Percentiles rank a stretch among this genome's conserved stretches.
phyloP scores from a whole-genome alignment of 2,113 vertebrate genomes.

The Rhinopomastus cyanomelas region DNA sequence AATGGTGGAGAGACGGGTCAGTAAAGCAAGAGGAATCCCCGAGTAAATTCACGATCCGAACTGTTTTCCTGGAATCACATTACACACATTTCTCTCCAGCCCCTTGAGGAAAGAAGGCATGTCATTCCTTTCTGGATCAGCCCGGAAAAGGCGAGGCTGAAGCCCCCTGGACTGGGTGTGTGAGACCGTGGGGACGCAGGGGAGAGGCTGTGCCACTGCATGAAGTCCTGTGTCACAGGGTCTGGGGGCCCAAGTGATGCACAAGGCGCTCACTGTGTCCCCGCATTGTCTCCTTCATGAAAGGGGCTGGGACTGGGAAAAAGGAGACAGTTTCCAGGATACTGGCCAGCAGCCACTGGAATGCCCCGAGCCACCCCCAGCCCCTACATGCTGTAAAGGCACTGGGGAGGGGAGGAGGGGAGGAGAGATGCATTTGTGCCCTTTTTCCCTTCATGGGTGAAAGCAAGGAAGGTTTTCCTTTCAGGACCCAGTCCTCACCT shows the following conservation, averaged over 20 bases:
- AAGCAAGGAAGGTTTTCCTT: slow-evolving; percentile 39
- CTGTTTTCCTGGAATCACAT: not conserved
- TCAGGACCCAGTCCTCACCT: not conserved
- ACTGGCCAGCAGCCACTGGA: slow-evolving; percentile 80
- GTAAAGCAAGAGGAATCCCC: not conserved
- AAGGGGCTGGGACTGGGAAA: slow-evolving; percentile 78
- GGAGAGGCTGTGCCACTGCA: slow-evolving; percentile 54
- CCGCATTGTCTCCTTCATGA: slow-evolving; percentile 82
- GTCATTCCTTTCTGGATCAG: not conserved
- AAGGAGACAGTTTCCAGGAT: slow-evolving; percentile 81
- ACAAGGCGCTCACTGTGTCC: slow-evolving; percentile 80
- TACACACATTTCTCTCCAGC: not conserved
- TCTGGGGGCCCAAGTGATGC: slow-evolving; percentile 71
- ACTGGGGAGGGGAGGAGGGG: not conserved
- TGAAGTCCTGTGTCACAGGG: slow-evolving; percentile 71
- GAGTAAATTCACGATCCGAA: not conserved
- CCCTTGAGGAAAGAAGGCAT: not conserved
- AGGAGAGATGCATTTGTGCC: slow-evolving; percentile 14
- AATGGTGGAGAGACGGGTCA: not conserved
- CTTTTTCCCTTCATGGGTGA: not conserved
- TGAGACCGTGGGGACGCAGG: slow-evolving; percentile 8
- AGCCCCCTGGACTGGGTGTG: slow-evolving; percentile 24
- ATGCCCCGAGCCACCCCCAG: slow-evolving; percentile 73
- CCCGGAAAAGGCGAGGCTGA: slow-evolving; percentile 21
- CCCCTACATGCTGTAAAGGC: not conserved